These are phyloP conservation scores for Chelmon rostratus DNA, from an alignment of 2,797 vertebrate species.

Conservation along the genomic window DNA sequence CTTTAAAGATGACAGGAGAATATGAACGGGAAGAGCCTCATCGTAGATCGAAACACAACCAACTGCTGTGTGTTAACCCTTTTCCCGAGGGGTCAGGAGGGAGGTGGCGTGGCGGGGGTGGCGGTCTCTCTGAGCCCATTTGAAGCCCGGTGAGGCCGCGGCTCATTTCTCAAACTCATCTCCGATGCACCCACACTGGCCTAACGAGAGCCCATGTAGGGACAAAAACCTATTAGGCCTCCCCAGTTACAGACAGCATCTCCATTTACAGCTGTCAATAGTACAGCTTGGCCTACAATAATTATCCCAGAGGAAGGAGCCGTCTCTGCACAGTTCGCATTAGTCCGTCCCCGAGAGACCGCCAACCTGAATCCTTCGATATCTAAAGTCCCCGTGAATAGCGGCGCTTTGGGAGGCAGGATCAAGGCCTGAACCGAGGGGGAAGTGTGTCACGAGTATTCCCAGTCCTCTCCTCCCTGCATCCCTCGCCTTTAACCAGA, in stretches of 20 bases:
- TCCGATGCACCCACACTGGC: constrained; percentile 51
- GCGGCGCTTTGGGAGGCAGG: constrained; percentile 68
- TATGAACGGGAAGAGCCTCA: background rate
- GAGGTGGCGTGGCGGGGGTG: constrained; percentile 4
- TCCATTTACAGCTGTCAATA: constrained; percentile 84
- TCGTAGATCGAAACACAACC: constrained; percentile 12
- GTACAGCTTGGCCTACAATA: constrained; percentile 74
- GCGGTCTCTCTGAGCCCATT: constrained; percentile 21
- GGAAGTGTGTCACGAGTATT: constrained; percentile 68
- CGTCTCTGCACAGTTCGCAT: constrained; percentile 57
- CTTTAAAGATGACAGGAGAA: background rate
- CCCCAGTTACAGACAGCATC: constrained; percentile 68
- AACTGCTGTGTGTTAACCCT: constrained; percentile 43
- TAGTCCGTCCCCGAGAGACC: constrained; percentile 70
- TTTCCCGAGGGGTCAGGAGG: constrained; percentile 40
- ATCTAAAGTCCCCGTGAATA: constrained; percentile 70
- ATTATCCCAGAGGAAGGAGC: constrained; percentile 76
- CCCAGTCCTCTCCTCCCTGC: constrained; percentile 64
- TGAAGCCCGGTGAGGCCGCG: constrained; percentile 37
- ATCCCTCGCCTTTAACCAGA: constrained; percentile 65
- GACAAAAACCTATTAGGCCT: constrained; percentile 74
- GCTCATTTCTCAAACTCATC: constrained; percentile 73
- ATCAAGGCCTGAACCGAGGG: constrained; percentile 68
- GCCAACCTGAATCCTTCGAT: constrained; percentile 68
- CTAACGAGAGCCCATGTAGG: constrained; percentile 74